Evolutionary conservation across 2,797 vertebrate species (phyloP), one percentile per base, ranked within the genome.

Genomic region (Clarias fuscus): DNA sequence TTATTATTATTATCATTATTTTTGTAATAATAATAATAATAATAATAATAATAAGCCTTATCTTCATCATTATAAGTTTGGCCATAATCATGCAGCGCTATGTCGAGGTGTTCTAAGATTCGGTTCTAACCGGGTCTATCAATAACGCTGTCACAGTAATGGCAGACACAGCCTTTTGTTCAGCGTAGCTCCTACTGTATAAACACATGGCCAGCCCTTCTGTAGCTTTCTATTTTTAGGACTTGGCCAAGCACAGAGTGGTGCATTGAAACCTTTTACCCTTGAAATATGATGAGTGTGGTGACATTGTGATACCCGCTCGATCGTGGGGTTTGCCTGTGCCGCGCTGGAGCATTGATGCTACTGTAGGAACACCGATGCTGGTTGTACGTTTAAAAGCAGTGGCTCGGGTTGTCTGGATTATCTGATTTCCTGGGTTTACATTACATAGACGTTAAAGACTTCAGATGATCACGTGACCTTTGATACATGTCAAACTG

Each of bases 221-320:
- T 90, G 80, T 88, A 85, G 61, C 84, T 58, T 81, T 88, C 87
- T 91, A 90, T 90, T 86, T 89, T 88, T 90, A 87, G 62, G n/a
- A 68, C 73, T 78, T 81, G 80, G 83, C 87, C 86, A 72, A 76
- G 70, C 62, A 78, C 76, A 43, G 82, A 76, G 22, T 79, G 73
- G 43, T 84, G 56, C 85, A 88, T n/a, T 72, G 82, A 83, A 90
- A 73, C 82, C 83, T 85, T 86, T 87, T 90, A 90, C 86, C 88
- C 88, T 91, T 90, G 89, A 89, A 91, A 90, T 91, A 85, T 53
- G 88, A 90, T 90, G 89, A 90, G 48, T 83, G 64, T 67, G 84
- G 86, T 88, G 89, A 90, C 88, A 87, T 65, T 85, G 80, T 80
- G 80, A 90, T 88, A 87, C 83, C 82, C 58, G 13, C 18, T 84